Percentiles rank a stretch among this genome's conserved stretches.
Conservation (phyloP, 2,113 vertebrate genomes). For the Salminus brasiliensis region DNA sequence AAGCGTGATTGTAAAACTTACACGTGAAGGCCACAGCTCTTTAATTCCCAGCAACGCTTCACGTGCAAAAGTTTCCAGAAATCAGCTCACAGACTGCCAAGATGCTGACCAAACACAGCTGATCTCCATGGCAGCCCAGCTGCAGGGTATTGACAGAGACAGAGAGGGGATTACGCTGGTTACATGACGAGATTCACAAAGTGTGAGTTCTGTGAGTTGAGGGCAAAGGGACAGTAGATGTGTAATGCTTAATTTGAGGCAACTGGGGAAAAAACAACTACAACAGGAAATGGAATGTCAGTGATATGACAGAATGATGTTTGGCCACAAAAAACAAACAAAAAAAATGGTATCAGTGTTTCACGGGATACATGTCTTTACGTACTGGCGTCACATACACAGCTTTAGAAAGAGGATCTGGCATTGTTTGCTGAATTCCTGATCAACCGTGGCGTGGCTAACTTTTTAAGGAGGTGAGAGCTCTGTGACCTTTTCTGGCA, state of each 20-base stretch:
- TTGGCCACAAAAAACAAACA: neutral
- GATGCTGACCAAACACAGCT: constrained; percentile 10
- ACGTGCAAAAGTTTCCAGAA: neutral
- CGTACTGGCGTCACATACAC: too few species aligned
- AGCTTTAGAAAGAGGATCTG: too few species aligned
- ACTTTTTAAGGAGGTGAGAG: too few species aligned
- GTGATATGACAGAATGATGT: neutral
- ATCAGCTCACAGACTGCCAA: neutral
- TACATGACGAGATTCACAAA: neutral
- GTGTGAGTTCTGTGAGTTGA: neutral
- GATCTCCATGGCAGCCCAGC: neutral
- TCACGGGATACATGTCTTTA: too few species aligned
- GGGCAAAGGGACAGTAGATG: neutral
- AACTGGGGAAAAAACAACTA: neutral
- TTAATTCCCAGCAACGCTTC: constrained; percentile 24
- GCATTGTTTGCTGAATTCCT: too few species aligned
- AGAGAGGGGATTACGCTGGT: neutral
- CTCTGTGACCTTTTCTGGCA: too few species aligned
- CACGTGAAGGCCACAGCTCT: constrained; percentile 8
- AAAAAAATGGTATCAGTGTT: neutral
- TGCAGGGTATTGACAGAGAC: neutral
- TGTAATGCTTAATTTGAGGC: neutral
- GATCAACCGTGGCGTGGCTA: too few species aligned
- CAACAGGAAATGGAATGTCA: neutral
- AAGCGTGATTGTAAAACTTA: constrained; percentile 15